Conservation (phyloP, 2,797 vertebrate species). For the Lerista edwardsae region DNA sequence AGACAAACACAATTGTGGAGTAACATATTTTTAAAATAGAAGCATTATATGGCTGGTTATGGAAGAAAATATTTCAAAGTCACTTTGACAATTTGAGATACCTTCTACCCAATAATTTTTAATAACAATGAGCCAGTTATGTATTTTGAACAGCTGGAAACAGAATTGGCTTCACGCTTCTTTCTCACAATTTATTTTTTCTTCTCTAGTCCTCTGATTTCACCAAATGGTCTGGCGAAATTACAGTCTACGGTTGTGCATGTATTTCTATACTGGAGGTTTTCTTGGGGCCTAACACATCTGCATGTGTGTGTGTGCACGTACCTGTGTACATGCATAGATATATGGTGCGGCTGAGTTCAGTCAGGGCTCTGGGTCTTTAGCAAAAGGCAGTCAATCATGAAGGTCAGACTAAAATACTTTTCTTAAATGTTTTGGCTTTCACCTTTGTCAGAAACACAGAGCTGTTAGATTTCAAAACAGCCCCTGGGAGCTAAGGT, state of each 20-base stretch:
- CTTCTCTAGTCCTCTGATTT: conserved; percentile 19
- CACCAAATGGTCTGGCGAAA: conserved; percentile 17
- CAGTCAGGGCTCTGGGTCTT: neutral
- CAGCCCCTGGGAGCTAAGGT: neutral
- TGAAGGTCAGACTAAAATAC: neutral
- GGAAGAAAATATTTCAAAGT: conserved; percentile 53
- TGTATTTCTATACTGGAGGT: conserved; percentile 19
- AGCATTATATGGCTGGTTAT: conserved; percentile 4
- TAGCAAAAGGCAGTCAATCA: neutral
- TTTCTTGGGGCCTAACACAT: neutral
- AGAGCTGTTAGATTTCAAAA: neutral
- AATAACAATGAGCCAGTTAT: conserved; percentile 23
- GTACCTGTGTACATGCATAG: neutral
- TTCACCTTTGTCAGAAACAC: neutral
- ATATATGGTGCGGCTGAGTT: too few relatives aligned
- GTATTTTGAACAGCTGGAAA: conserved; percentile 17
- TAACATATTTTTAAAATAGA: conserved; percentile 13
- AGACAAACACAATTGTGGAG: conserved; percentile 22
- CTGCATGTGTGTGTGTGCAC: neutral
- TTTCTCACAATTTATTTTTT: conserved; percentile 9
- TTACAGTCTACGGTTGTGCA: conserved; percentile 17
- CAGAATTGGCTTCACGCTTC: conserved; percentile 1
- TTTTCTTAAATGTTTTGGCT: neutral
- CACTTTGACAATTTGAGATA: conserved; percentile 43
- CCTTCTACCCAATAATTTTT: neutral